Conservation (phyloP, 2,113 vertebrate species). For the Dendrocopos noguchii region DNA sequence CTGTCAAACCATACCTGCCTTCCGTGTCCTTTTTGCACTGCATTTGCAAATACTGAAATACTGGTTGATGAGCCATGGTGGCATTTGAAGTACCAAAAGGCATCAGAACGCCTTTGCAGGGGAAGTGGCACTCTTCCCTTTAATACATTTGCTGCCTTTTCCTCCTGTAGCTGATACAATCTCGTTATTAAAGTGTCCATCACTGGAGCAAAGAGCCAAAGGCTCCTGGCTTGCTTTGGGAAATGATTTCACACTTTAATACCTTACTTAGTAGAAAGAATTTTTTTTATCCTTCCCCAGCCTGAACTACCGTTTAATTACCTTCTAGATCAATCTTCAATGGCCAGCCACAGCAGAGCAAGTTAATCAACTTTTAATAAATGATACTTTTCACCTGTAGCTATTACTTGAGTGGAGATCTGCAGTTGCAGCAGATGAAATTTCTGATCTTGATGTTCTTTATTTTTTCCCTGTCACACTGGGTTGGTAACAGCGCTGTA, state of each 20-base stretch:
- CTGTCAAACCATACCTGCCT: rapidly evolving
- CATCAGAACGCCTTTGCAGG: not conserved
- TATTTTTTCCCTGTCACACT: not conserved
- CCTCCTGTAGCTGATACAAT: rapidly evolving
- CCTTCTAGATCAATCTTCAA: not conserved
- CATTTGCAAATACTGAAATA: not conserved
- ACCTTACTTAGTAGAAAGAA: not conserved
- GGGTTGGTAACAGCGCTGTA: not conserved
- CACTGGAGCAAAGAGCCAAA: not conserved
- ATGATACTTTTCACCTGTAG: not conserved
- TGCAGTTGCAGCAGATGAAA: not conserved
- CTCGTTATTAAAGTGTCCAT: rapidly evolving
- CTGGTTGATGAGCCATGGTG: not conserved
- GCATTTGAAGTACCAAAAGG: not conserved
- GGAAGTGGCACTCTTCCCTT: rapidly evolving
- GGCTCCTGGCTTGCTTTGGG: not conserved
- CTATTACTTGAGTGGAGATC: not conserved
- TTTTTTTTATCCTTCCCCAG: not conserved
- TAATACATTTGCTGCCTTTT: rapidly evolving
- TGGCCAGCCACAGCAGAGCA: not conserved
- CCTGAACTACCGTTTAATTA: not conserved
- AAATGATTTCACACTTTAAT: rapidly evolving
- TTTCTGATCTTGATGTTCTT: not conserved
- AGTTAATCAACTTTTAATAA: not conserved
- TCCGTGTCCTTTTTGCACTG: rapidly evolving